phyloP scores from a whole-genome alignment of 2,888 invertebrate genomes.

The Polyommatus icarus region DNA sequence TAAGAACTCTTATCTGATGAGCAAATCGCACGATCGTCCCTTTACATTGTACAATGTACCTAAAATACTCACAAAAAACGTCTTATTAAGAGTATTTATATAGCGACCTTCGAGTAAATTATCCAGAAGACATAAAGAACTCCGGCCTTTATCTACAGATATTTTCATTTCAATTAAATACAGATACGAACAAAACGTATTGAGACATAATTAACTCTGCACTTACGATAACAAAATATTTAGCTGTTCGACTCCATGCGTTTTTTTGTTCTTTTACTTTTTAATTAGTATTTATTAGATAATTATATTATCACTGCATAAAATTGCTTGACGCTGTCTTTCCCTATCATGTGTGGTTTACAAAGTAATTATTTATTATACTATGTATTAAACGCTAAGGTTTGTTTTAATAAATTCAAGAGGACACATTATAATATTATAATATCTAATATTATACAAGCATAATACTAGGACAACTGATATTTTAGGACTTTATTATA shows the following conservation, averaged over 20 bases:
- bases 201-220: slow-evolving; percentile 62
- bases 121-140: slow-evolving; percentile 54
- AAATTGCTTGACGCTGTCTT: not conserved
- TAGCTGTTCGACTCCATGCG: not conserved
- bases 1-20: not conserved
- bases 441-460: too few relatives aligned
- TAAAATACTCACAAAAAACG: not conserved
- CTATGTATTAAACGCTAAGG: too few relatives aligned
- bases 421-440: too few relatives aligned
- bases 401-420: too few relatives aligned
- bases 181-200: slow-evolving; percentile 52
- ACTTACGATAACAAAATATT: slow-evolving; percentile 35
- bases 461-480: too few relatives aligned
- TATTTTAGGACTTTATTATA: too few relatives aligned
- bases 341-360: not conserved
- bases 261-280: not conserved
- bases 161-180: slow-evolving; percentile 50
- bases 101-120: slow-evolving; percentile 45
- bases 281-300: not conserved
- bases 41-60: not conserved
- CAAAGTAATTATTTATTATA: too few relatives aligned
- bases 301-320: not conserved
- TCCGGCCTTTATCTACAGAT: slow-evolving; percentile 41
- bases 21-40: not conserved
- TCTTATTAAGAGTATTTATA: slow-evolving; percentile 24